Percentiles rank a stretch among this genome's conserved stretches.
These are phyloP conservation scores for Stichodactyla mertensii DNA, from an alignment of 64 coral and sea anemone species.

Conservation along the genomic window DNA sequence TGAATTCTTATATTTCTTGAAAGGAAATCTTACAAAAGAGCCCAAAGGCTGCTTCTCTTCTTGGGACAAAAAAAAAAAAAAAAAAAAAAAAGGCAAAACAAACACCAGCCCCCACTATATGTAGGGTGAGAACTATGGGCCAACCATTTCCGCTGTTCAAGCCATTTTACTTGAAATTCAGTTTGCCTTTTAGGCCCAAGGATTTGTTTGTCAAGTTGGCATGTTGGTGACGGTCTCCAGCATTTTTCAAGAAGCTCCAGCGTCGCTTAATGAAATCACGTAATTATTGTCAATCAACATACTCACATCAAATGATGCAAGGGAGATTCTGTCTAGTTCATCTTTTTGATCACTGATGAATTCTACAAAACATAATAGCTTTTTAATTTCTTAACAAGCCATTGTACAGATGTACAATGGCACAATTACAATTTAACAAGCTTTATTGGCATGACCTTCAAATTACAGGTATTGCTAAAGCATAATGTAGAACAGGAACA, in stretches of 20 bases:
- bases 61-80: background rate
- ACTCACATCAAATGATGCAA: constrained; percentile 37
- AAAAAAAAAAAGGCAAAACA: background rate
- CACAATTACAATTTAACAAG: too few species aligned
- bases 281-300: constrained; percentile 21
- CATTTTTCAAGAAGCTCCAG: constrained; percentile 29
- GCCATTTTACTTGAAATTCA: constrained; percentile 33
- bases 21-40: background rate
- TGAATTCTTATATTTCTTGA: constrained; percentile 26
- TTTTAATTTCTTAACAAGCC: background rate
- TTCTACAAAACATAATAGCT: background rate
- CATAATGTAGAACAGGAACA: too few species aligned
- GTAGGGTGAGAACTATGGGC: constrained; percentile 15
- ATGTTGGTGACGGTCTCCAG: constrained; percentile 12
- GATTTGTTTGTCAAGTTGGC: constrained; percentile 21
- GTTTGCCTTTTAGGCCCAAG: background rate
- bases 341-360: background rate
- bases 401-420: background rate
- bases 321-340: constrained; percentile 2
- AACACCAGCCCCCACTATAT: constrained; percentile 5
- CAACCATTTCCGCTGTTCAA: background rate
- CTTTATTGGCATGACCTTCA: too few species aligned
- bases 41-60: constrained; percentile 18
- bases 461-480: too few species aligned
- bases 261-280: constrained; percentile 24